These are phyloP conservation scores for Rhincodon typus DNA, from an alignment of 2,797 vertebrate genomes.

Conservation along the genomic window DNA sequence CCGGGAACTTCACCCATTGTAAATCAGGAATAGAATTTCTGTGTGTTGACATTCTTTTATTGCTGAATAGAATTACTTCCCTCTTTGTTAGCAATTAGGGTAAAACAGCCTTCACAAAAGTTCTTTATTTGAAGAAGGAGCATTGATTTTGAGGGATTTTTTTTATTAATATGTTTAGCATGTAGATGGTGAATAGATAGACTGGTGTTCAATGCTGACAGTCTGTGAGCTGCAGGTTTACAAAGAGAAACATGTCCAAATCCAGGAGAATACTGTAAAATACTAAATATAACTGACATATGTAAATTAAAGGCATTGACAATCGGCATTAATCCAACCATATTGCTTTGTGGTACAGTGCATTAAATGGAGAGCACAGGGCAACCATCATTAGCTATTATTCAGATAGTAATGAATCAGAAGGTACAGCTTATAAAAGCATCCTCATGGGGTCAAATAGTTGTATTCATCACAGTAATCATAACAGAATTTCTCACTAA, in stretches of 20 bases:
- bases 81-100: neutral
- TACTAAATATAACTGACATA: slow-evolving; percentile 18
- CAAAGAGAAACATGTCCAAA: neutral
- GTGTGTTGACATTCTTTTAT: neutral
- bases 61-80: neutral
- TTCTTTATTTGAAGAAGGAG: neutral
- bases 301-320: neutral
- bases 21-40: neutral
- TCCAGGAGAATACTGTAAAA: neutral
- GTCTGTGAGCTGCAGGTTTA: neutral
- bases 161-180: neutral
- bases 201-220: neutral
- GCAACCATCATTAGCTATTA: neutral
- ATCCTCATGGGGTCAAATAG: neutral
- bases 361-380: neutral
- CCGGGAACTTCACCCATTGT: neutral
- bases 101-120: neutral
- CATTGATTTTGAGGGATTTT: neutral
- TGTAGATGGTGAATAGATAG: neutral
- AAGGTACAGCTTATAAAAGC: neutral
- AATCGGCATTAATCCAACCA: slow-evolving; percentile 6
- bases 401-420: slow-evolving; percentile 8
- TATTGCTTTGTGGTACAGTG: neutral
- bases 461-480: neutral
- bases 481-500: neutral